These are phyloP conservation scores for Cephalotes varians DNA, from an alignment of 2,888 invertebrate genomes.

Conservation along the genomic window DNA sequence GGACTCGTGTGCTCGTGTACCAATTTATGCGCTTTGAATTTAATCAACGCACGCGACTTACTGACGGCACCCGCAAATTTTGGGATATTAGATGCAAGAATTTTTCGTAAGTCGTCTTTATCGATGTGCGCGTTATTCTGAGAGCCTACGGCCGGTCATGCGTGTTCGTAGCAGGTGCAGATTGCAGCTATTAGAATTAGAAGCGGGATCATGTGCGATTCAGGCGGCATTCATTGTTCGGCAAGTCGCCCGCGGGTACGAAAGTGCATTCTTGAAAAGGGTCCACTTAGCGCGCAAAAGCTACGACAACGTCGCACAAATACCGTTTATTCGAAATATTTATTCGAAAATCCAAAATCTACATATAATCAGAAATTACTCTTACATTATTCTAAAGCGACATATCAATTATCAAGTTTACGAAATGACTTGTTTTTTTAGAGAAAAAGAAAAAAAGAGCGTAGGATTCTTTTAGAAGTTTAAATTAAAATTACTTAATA, in stretches of 20 bases:
- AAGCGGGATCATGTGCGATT: constrained; percentile 47
- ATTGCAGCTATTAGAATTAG: constrained; percentile 65
- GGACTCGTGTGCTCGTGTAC: constrained; percentile 18
- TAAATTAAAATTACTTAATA: too few relatives aligned
- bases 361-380: neutral
- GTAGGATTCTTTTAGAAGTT: too few relatives aligned
- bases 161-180: constrained; percentile 61
- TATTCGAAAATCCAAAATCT: neutral
- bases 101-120: constrained; percentile 37
- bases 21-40: constrained; percentile 53
- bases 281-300: neutral
- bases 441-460: too few relatives aligned
- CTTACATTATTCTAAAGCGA: neutral
- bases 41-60: constrained; percentile 47
- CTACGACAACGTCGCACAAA: neutral
- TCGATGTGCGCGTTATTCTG: constrained; percentile 17
- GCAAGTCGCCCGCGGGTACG: constrained; percentile 40
- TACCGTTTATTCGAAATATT: neutral
- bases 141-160: constrained; percentile 6
- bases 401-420: neutral
- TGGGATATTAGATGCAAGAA: constrained; percentile 44
- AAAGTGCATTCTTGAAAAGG: constrained; percentile 32
- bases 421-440: neutral
- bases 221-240: constrained; percentile 13
- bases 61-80: constrained; percentile 33